These are phyloP conservation scores for Caenorhabditis brenneri DNA, from an alignment of 1,140 invertebrate species.

Conservation along the genomic window DNA sequence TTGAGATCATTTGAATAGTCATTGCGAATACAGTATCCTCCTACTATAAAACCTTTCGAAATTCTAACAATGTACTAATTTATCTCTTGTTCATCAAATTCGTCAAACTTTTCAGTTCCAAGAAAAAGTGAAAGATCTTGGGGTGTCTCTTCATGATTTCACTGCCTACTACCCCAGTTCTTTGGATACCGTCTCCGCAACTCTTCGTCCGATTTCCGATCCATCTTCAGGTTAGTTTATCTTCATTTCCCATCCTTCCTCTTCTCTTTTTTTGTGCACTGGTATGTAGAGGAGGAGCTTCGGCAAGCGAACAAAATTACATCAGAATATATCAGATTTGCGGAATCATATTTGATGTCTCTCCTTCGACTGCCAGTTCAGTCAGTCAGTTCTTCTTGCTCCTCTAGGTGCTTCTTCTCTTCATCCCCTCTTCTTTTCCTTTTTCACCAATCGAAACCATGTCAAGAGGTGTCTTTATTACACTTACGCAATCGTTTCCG, in stretches of 20 bases:
- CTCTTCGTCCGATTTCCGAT: conserved; percentile 44
- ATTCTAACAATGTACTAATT: no score
- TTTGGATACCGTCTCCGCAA: conserved; percentile 43
- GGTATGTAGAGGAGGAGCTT: not conserved
- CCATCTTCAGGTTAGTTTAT: conserved; percentile 24
- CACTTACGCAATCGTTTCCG: not conserved
- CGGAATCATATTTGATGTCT: conserved; percentile 41
- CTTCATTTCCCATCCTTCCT: not conserved
- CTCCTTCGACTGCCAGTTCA: not conserved
- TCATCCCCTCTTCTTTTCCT: not conserved
- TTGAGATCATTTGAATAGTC: no score
- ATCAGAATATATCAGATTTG: conserved; percentile 41
- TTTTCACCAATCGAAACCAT: not conserved
- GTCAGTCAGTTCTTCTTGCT: not conserved
- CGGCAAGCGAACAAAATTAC: conserved; percentile 14
- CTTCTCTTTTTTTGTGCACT: not conserved
- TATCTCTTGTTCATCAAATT: no score
- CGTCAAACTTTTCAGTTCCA: conserved; percentile 46
- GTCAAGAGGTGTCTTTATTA: conserved; percentile 10
- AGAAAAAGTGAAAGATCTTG: conserved; percentile 51
- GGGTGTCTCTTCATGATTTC: conserved; percentile 45
- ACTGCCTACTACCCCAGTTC: conserved; percentile 42
- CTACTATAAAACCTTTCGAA: no score
- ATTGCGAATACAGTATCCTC: no score
- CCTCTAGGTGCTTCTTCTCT: not conserved